Conservation (phyloP, 2,113 vertebrate species). For the Poecilia latipinna region DNA sequence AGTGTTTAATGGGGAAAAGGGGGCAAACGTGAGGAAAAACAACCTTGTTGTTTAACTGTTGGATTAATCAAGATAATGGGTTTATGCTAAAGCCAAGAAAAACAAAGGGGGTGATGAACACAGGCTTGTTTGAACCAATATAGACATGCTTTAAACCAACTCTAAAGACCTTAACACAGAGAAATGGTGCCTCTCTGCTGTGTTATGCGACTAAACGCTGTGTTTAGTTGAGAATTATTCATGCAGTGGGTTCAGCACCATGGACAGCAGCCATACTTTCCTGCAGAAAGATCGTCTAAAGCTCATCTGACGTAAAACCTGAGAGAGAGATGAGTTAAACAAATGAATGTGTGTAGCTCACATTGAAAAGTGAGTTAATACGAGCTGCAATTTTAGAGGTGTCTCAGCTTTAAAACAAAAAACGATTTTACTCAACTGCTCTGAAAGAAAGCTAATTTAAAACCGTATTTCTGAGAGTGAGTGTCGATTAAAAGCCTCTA, state of each 20-base stretch:
- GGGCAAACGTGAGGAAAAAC: too few species aligned
- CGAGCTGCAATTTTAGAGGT: not conserved
- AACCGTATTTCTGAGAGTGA: not conserved
- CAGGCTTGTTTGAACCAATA: too few species aligned
- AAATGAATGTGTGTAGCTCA: not conserved
- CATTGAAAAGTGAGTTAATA: not conserved
- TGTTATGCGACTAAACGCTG: too few species aligned
- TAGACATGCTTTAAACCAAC: too few species aligned
- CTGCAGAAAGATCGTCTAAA: not conserved
- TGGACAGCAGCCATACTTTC: not conserved
- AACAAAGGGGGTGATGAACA: too few species aligned
- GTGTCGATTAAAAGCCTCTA: not conserved
- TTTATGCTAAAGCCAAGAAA: too few species aligned
- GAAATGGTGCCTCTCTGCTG: too few species aligned
- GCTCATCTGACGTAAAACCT: not conserved
- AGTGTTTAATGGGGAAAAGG: too few species aligned
- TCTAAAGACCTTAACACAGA: too few species aligned
- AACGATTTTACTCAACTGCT: not conserved
- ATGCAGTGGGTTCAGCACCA: not conserved
- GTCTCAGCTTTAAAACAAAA: not conserved
- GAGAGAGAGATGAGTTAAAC: not conserved
- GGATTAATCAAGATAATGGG: too few species aligned
- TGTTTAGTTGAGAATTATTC: too few species aligned
- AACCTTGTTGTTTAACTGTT: too few species aligned
- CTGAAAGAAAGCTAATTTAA: not conserved